phyloP scores from a whole-genome alignment of 2,797 vertebrate species.

The Acrossocheilus wenchowensis region DNA sequence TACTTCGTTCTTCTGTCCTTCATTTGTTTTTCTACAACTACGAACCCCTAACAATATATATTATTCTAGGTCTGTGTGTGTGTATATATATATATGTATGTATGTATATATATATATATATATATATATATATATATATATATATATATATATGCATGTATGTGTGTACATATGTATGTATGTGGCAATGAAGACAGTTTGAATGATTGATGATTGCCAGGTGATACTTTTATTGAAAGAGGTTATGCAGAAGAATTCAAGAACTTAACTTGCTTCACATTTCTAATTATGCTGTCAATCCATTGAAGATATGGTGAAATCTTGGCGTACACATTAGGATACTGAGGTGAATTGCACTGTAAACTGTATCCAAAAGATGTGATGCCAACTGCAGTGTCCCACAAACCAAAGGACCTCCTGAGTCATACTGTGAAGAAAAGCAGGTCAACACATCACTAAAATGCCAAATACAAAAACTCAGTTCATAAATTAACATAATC shows the following conservation, averaged over 20 bases:
- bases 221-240: background rate
- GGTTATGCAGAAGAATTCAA: background rate
- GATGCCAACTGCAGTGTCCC: background rate
- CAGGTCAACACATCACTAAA: background rate
- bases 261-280: background rate
- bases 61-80: too few relatives aligned
- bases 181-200: background rate
- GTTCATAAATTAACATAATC: background rate
- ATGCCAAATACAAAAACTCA: background rate
- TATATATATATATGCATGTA: too few relatives aligned
- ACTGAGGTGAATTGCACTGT: background rate
- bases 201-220: too few relatives aligned
- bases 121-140: too few relatives aligned
- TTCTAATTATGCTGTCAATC: background rate
- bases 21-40: too few relatives aligned
- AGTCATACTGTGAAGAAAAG: background rate
- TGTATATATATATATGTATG: too few relatives aligned
- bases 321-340: slow-evolving; percentile 35
- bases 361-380: background rate
- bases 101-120: too few relatives aligned
- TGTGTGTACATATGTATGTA: too few relatives aligned
- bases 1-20: too few relatives aligned
- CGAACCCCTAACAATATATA: too few relatives aligned
- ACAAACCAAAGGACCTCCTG: slow-evolving; percentile 10
- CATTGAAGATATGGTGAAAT: background rate